phyloP scores from a whole-genome alignment of 2,797 vertebrate genomes.

The Sphenopsis melanotis region DNA sequence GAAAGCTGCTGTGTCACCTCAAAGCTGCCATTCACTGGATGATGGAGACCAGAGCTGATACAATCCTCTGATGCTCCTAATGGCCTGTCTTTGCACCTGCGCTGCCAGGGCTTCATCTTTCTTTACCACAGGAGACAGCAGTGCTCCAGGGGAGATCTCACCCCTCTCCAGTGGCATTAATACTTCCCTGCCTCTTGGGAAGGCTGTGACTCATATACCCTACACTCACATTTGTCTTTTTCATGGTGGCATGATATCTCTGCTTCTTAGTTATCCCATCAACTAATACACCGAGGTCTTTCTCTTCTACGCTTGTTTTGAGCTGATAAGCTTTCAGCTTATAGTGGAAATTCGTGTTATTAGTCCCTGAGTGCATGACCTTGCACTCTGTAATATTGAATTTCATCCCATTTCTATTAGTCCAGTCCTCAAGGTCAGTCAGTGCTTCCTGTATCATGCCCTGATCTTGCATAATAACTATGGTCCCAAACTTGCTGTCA shows the following conservation, averaged over 20 bases:
- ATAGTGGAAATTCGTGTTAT: slow-evolving; percentile 57
- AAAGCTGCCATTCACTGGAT: not conserved
- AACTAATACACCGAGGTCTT: slow-evolving; percentile 4
- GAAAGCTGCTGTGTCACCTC: accelerated
- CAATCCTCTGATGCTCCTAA: not conserved
- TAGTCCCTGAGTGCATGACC: slow-evolving; percentile 44
- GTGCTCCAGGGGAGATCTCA: not conserved
- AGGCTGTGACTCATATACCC: not conserved
- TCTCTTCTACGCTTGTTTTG: not conserved
- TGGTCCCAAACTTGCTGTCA: not conserved
- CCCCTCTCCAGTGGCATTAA: not conserved
- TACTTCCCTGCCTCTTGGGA: not conserved
- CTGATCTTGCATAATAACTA: not conserved
- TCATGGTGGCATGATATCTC: not conserved
- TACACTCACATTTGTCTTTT: not conserved
- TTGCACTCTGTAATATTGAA: slow-evolving; percentile 39
- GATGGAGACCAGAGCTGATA: not conserved
- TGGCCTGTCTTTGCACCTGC: not conserved
- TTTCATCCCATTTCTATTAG: slow-evolving; percentile 48
- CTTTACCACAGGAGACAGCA: not conserved
- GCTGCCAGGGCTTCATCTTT: not conserved
- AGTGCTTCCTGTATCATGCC: not conserved
- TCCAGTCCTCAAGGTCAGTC: slow-evolving; percentile 18
- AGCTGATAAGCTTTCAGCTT: slow-evolving; percentile 48
- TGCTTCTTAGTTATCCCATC: slow-evolving; percentile 20